Base-by-base conservation (phyloP, 2,797 vertebrate species). In the Hoplostethus mediterraneus region DNA sequence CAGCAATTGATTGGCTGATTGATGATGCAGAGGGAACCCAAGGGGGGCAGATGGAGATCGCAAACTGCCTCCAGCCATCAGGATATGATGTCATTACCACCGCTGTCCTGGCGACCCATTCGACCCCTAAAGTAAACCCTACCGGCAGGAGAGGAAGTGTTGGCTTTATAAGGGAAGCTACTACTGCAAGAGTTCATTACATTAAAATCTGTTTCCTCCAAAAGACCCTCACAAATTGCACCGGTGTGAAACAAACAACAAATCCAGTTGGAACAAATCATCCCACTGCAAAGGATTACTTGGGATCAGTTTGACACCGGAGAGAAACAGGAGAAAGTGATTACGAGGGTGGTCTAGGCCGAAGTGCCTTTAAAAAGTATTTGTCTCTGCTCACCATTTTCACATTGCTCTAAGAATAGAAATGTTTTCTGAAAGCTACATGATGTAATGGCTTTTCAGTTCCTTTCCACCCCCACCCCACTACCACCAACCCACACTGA, bases 1-100 rank as follows among this genome's bases (percentile, higher is more conserved):
- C 73, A 74, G 59, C 36, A 16, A 89, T 87, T 80, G 90, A 92
- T 89, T 82, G 88, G 66, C 63, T 85, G 84, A 93, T 79, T 79
- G 84, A 90, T 90, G 87, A 58, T 38, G 7, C 47, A 49, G 31
- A 65, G 40, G 71, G 64, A 14, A 54, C 64, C 79, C 21, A 17
- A 54, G 17, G 67, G 65, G 62, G 47, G 31, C 33, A 53, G 71
- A 31, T 16, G 28, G 64, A 62, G 30, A 60, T 53, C 1, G 36
- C 59, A 33, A 75, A 83, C 67, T 30, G 84, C 77, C 76, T 5
- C 53, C 7, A 12, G 76, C 63, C 58, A n/a, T 75, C 67, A 55
- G 85, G 85, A 75, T 77, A 71, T 87, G 38, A 89, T 79, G 86
- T 84, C 81, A 85, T 82, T 76, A 81, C 60, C 10, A 6, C 63